These are phyloP conservation scores for Hirundichthys speculiger DNA, from an alignment of 2,113 vertebrate species.

Conservation along the genomic window DNA sequence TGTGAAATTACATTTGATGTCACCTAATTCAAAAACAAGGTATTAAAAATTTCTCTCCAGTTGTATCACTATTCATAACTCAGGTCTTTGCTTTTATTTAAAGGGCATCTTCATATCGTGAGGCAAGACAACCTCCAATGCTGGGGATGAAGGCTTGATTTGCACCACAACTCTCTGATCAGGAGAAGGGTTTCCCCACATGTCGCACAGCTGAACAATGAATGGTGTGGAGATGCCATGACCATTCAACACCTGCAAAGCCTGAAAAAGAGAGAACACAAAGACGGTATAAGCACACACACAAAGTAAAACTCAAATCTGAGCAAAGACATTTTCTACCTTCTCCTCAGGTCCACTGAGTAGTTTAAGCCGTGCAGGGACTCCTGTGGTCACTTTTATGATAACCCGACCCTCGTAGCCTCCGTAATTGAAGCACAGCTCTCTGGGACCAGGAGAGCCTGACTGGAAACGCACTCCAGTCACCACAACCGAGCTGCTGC, in stretches of 20 bases:
- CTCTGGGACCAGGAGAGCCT: constrained; percentile 82
- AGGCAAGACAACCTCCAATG: constrained; percentile 59
- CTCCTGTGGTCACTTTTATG: constrained; percentile 84
- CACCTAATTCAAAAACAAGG: constrained; percentile 54
- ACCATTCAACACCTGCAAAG: constrained; percentile 86
- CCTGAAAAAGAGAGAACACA: constrained; percentile 68
- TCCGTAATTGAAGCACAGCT: constrained; percentile 86
- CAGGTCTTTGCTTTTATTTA: too few species aligned
- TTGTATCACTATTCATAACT: background rate
- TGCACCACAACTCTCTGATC: constrained; percentile 84
- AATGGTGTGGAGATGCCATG: constrained; percentile 82
- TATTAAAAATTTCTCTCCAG: background rate
- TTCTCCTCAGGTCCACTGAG: constrained; percentile 74
- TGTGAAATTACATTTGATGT: constrained; percentile 49
- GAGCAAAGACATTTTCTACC: constrained; percentile 38
- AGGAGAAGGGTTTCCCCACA: constrained; percentile 87
- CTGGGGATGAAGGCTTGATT: constrained; percentile 52
- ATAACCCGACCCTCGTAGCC: constrained; percentile 79
- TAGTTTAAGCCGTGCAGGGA: constrained; percentile 82
- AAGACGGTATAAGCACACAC: background rate
- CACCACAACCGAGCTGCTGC: constrained; percentile 77
- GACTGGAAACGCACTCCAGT: constrained; percentile 82
- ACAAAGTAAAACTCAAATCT: background rate
- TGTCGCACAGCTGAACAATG: constrained; percentile 86
- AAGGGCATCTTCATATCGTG: background rate